Percentiles rank a stretch among this genome's conserved stretches.
Conservation (phyloP, 1,140 invertebrate genomes). For the Oreohelix idahoensis region DNA sequence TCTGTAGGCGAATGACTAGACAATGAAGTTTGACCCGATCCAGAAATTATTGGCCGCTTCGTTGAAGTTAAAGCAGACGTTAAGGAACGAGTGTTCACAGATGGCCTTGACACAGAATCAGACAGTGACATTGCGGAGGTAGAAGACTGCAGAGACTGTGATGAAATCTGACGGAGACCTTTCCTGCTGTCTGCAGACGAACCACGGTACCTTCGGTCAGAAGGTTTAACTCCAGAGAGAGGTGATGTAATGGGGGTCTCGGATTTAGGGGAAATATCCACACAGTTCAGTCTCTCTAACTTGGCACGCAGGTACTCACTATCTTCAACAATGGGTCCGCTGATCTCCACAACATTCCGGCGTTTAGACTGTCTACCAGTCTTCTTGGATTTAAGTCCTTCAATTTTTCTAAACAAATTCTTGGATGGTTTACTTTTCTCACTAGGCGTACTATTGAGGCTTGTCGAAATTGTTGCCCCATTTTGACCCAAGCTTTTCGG, state of each 20-base stretch:
- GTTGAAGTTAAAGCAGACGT: no score
- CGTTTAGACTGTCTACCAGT: constrained; percentile 74
- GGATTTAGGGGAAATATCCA: constrained; percentile 76
- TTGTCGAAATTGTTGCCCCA: constrained; percentile 30
- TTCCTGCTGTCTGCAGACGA: not conserved
- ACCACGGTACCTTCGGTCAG: no score
- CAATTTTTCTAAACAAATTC: constrained; percentile 83
- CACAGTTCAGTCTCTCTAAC: constrained; percentile 83
- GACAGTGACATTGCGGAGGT: no score
- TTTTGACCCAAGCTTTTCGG: not conserved
- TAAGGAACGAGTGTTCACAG: no score
- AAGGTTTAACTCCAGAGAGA: not conserved
- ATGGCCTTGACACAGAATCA: no score
- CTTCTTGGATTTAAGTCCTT: constrained; percentile 80
- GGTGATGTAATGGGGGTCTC: not conserved
- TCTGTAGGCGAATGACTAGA: no score
- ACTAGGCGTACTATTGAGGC: constrained; percentile 76
- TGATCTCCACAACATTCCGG: constrained; percentile 79
- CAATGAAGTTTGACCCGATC: no score
- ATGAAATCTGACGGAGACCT: not conserved
- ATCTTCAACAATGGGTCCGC: constrained; percentile 75
- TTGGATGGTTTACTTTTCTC: constrained; percentile 87
- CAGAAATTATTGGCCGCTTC: no score
- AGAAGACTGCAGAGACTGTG: no score
- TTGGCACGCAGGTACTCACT: constrained; percentile 81